phyloP scores from a whole-genome alignment of 2,888 invertebrate genomes.

The Allophyes oxyacanthae region DNA sequence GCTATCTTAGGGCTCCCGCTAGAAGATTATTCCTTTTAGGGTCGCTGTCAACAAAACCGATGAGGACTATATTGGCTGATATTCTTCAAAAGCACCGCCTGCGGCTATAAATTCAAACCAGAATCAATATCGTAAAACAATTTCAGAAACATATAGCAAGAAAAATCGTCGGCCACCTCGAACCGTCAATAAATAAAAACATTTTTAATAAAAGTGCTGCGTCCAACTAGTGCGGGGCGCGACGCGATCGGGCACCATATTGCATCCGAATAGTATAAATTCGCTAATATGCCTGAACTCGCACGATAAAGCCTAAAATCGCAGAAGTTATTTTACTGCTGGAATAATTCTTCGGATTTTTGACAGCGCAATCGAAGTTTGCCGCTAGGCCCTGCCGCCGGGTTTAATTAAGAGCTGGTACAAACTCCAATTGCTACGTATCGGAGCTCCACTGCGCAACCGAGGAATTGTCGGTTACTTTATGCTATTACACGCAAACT shows the following conservation, averaged over 20 bases:
- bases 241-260: conserved; percentile 78
- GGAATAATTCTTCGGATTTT: conserved; percentile 89
- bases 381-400: conserved; percentile 81
- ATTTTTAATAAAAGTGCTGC: conserved; percentile 84
- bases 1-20: too few species aligned
- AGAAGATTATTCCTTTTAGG: too few species aligned
- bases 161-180: conserved; percentile 71
- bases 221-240: conserved; percentile 68
- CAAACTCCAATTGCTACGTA: conserved; percentile 77
- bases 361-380: conserved; percentile 89
- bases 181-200: conserved; percentile 84
- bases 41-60: too few species aligned
- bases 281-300: conserved; percentile 87
- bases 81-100: conserved; percentile 30
- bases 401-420: conserved; percentile 85
- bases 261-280: conserved; percentile 85
- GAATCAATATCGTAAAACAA: conserved; percentile 51
- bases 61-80: conserved; percentile 16
- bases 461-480: conserved; percentile 64
- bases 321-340: conserved; percentile 85
- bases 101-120: conserved; percentile 44
- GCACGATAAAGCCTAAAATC: conserved; percentile 87
- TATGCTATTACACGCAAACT: conserved; percentile 68
- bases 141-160: conserved; percentile 62
- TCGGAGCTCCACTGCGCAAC: conserved; percentile 68